A percentile compares a stretch with the other conserved stretches of the same genome.
Conservation (phyloP, 2,113 vertebrate species). For the Aegithalos caudatus region DNA sequence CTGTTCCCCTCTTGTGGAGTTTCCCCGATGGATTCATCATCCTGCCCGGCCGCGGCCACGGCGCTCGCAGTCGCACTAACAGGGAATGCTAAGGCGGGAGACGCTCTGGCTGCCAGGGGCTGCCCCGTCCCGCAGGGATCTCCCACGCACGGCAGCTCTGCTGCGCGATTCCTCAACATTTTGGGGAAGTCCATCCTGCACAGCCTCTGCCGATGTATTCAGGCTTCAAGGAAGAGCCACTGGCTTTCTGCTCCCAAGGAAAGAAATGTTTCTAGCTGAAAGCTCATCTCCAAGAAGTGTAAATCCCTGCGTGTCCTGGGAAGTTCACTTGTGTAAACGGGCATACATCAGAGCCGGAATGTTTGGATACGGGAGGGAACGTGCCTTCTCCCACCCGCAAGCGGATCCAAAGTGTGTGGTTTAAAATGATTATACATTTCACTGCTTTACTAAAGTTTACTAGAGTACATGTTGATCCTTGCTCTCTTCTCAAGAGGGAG, state of each 20-base stretch:
- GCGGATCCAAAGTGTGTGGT: rapidly evolving
- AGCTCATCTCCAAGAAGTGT: not conserved
- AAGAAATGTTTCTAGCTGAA: not conserved
- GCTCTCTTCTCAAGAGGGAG: not conserved
- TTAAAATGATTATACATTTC: not conserved
- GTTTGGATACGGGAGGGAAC: not conserved
- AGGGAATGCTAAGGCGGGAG: rapidly evolving
- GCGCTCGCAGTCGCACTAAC: not conserved
- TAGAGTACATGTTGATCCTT: rapidly evolving
- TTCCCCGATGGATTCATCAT: not conserved
- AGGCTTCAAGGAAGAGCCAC: not conserved
- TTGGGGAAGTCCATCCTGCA: rapidly evolving
- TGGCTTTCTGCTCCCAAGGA: not conserved
- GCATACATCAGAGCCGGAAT: not conserved
- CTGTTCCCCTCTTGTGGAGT: rapidly evolving
- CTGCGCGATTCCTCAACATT: rapidly evolving
- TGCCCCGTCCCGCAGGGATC: not conserved
- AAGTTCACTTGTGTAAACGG: not conserved
- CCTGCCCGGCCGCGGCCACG: not conserved
- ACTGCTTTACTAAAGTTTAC: not conserved
- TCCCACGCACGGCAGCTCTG: rapidly evolving
- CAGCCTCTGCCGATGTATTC: rapidly evolving
- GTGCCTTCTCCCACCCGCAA: not conserved
- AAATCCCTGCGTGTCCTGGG: rapidly evolving
- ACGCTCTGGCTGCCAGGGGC: not conserved